Evolutionary conservation across 2,797 vertebrate genomes (phyloP).

Genomic region (Jordanella pulchra): DNA sequence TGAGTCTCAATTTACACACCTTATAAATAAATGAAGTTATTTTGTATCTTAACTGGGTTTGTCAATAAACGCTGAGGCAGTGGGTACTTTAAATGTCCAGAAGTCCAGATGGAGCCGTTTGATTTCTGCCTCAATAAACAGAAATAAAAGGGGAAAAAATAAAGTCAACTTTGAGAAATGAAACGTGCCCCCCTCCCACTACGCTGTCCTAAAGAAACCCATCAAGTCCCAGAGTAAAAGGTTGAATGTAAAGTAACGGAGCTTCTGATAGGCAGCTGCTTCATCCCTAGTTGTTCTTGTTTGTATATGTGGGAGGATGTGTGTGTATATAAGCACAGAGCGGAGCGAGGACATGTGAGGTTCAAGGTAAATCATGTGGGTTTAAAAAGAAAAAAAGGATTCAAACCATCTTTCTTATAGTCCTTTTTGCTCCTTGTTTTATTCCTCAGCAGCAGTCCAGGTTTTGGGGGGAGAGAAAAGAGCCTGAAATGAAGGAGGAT

Average conservation of each 20-base stretch:
- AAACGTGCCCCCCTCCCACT: conserved; percentile 12
- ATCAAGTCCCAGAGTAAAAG: conserved; percentile 35
- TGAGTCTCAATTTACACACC: too few species aligned
- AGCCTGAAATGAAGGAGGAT: neutral
- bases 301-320: conserved; percentile 4
- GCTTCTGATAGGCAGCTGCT: neutral
- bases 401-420: neutral
- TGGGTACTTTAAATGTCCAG: conserved; percentile 15
- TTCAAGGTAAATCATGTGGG: neutral
- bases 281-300: neutral
- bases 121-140: conserved; percentile 21
- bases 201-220: conserved; percentile 16
- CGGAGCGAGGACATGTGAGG: neutral
- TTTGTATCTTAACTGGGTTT: neutral
- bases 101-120: conserved; percentile 16
- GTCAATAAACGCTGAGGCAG: neutral
- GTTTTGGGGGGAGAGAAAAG: neutral
- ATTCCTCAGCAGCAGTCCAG: neutral
- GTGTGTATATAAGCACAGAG: neutral
- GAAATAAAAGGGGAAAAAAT: neutral
- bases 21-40: neutral
- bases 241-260: conserved; percentile 6
- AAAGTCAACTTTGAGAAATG: conserved; percentile 18
- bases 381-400: neutral
- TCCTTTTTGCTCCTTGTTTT: neutral